These are phyloP conservation scores for Fragum whitleyi DNA, from an alignment of 2,888 invertebrate species.

Conservation along the genomic window DNA sequence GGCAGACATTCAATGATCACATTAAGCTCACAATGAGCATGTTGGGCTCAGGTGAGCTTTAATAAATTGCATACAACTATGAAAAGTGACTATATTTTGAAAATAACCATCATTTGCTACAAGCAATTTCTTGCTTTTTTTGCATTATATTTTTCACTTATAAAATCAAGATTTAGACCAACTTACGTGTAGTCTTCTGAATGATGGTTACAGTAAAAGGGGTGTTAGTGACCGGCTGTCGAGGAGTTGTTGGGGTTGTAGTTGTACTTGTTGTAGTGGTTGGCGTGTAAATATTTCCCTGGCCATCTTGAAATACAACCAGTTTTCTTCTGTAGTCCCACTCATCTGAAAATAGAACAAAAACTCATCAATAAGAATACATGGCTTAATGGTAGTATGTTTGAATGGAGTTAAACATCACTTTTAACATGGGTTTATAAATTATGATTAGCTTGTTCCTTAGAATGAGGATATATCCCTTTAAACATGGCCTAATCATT, in stretches of 20 bases:
- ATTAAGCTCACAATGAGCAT: no score
- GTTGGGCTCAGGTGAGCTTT: no score
- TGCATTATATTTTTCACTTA: slow-evolving; percentile 4
- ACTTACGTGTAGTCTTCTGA: not conserved
- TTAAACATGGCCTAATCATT: no score
- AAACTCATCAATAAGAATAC: not conserved
- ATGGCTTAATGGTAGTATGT: not conserved
- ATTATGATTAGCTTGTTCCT: no score
- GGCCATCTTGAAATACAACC: slow-evolving; percentile 44
- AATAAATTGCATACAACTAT: no score
- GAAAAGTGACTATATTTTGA: no score
- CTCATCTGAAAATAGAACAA: not conserved
- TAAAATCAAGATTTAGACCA: no score
- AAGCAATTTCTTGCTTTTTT: slow-evolving; percentile 13
- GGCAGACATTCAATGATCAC: no score
- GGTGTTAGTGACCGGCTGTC: not conserved
- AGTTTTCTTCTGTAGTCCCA: slow-evolving; percentile 58
- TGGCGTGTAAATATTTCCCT: slow-evolving; percentile 44
- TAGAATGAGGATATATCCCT: no score
- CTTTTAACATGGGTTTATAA: no score
- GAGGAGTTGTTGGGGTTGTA: slow-evolving; percentile 37
- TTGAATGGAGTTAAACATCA: no score
- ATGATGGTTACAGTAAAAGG: not conserved
- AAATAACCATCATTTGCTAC: no score
- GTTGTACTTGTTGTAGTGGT: slow-evolving; percentile 51